Evolutionary conservation across 2,113 vertebrate species (phyloP), one percentile per base, ranked within the genome.

Genomic region (Rhinoderma darwinii): DNA sequence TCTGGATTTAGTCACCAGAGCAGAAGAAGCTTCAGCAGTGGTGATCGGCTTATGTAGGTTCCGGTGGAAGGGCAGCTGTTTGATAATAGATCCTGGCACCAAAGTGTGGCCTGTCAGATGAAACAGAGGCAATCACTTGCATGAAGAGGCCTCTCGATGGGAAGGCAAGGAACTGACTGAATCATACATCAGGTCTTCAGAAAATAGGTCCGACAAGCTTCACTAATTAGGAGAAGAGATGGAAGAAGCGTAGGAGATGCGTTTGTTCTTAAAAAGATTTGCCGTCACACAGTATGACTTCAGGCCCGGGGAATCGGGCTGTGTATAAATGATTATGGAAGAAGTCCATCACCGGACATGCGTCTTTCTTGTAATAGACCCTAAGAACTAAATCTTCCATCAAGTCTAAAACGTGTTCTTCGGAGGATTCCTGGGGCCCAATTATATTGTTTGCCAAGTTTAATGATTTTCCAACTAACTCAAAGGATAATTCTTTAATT

Each of bases 181-280:
- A 76, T 43, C 27, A 83, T 83, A 84, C 3, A 76, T 56, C 27
- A 47, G 37, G 72, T 59, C 32, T 47, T 37, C 47, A 32, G 27
- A 70, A 72, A 72, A 63, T 18, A 50, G 41, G 56, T 81, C 68
- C 54, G 83, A 75, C 70, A 84, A 75, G 51, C 27, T 51, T 84
- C 73, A 47, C 83, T 84, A 61, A 63, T 44, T 18, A 84, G 81
- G 61, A 50, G 68, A 37, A 43, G 43, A 76, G 37, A 50, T 17
- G 12, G n/a, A 32, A 7, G 18, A 43, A 56, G 41, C 30, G 30
- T 17, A 70, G 44, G 41, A 30, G 27, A 25, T 20, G 44, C 18
- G 4, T 35, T 43, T 78, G 50, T 78, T 78, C 50, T 32, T 32
- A 78, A 78, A 54, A 22, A 78, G 47, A 78, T 54, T 22, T 4